Evolutionary conservation across 2,113 vertebrate species (phyloP), one percentile per base, ranked within the genome.

Genomic region (Numida meleagris): DNA sequence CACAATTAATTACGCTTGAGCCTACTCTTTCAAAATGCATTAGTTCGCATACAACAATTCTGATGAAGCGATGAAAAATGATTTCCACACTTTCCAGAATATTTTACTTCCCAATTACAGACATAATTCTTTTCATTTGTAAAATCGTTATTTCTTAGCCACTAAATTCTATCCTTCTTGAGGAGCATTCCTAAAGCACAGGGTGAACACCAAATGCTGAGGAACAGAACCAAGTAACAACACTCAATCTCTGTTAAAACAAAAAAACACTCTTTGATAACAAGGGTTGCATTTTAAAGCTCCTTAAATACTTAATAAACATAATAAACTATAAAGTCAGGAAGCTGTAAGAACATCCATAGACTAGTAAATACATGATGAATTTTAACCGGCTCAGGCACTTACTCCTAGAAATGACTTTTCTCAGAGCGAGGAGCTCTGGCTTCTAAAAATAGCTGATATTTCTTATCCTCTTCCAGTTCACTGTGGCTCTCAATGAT

Each of bases 391-490:
- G 45, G 72, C 43, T 77, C 38, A 87, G 58, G 24, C 75, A 70
- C 48, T 89, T 55, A 87, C 33, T 88, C 59, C 84, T 89, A 92
- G 92, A 92, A 89, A 88, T 43, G 57, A 66, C 34, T 85, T 71
- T 91, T 85, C 66, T 79, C 40, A 72, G 50, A 89, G 36, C 20
- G 16, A 87, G 67, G 80, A 92, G 48, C 55, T 94, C 45, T 76
- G 48, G 25, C 42, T 38, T 89, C 89, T 71, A 95, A 94, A 95
- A 94, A 85, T 88, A 94, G n/a, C 29, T 89, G 17, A 9, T 63
- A 85, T 77, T 94, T 93, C 61, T 85, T 82, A 66, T 6, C 63
- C n/a, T 82, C 62, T 73, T 93, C 66, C 74, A 79, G 73, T 85
- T 82, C 55, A 63, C 58, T 80, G 66, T 79, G 5, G 5, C 61